Conservation (phyloP, 2,888 invertebrate genomes). For the Camptogramma bilineatum region DNA sequence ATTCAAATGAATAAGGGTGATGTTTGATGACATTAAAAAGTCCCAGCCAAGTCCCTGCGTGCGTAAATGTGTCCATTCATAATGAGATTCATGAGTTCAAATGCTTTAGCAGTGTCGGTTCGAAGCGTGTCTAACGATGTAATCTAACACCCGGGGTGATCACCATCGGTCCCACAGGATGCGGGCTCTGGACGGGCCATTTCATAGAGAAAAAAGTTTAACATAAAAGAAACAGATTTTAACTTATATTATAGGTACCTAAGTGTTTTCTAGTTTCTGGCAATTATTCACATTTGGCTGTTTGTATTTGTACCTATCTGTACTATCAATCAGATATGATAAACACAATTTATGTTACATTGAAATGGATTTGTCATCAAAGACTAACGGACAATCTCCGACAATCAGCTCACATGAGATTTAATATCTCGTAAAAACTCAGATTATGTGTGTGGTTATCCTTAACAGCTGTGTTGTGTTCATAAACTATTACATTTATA, state of each 20-base stretch:
- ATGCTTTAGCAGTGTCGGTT: constrained; percentile 17
- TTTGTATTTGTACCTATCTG: not conserved
- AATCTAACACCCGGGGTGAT: constrained; percentile 37
- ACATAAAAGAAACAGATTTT: not conserved
- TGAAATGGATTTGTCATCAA: not conserved
- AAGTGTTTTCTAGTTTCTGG: too few relatives aligned
- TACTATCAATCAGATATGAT: too few relatives aligned
- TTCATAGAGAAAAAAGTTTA: constrained; percentile 2
- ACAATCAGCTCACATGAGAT: not conserved
- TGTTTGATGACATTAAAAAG: constrained; percentile 4
- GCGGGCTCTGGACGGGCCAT: constrained; percentile 22
- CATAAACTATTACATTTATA: not conserved
- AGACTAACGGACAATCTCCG: not conserved
- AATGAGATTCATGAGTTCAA: constrained; percentile 17
- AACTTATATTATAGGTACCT: too few relatives aligned
- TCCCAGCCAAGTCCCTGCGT: not conserved
- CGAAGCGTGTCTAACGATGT: constrained; percentile 32
- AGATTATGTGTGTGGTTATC: not conserved
- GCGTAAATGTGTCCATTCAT: constrained; percentile 19
- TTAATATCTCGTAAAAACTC: not conserved
- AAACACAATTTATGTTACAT: not conserved
- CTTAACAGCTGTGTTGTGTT: not conserved
- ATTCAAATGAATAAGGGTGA: not conserved
- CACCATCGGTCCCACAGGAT: constrained; percentile 40
- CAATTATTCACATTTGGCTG: not conserved